Conservation (phyloP, 2,113 vertebrate genomes). For the Beaufortia kweichowensis region DNA sequence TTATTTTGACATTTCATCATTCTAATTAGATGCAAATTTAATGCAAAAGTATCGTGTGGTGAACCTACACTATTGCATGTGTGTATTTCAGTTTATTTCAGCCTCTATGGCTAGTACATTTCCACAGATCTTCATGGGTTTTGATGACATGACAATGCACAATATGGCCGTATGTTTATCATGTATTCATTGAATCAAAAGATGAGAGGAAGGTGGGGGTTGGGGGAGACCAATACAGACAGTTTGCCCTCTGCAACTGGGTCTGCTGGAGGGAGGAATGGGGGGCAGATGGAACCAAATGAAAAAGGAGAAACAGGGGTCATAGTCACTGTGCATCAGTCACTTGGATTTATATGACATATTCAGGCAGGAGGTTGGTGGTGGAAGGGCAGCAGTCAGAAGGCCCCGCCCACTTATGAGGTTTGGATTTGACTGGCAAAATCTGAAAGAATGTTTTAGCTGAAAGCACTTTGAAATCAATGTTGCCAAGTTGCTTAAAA, state of each 20-base stretch:
- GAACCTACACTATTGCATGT: not conserved
- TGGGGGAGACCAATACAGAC: not conserved
- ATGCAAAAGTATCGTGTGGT: not conserved
- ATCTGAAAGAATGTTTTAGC: not conserved
- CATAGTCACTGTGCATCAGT: slow-evolving; percentile 17
- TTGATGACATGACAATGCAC: not conserved
- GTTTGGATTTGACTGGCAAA: slow-evolving; percentile 32
- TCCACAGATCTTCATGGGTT: not conserved
- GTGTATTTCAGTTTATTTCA: too few species aligned
- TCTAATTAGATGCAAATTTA: not conserved
- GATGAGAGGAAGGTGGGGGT: not conserved
- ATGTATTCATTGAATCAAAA: not conserved
- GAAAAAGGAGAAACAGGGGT: slow-evolving; percentile 15
- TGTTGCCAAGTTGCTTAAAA: too few species aligned
- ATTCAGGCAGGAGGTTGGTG: not conserved
- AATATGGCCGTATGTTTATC: not conserved
- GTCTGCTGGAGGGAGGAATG: not conserved
- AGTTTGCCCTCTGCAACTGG: not conserved
- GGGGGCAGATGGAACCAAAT: not conserved
- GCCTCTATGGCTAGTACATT: too few species aligned
- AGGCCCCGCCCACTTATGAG: not conserved
- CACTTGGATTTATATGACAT: not conserved
- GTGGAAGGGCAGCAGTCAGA: slow-evolving; percentile 21
- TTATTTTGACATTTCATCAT: not conserved
- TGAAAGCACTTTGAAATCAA: not conserved